Percentiles rank a stretch among this genome's conserved stretches.
Conservation (phyloP, 2,888 invertebrate species). For the Chaetoderma sp. region DNA sequence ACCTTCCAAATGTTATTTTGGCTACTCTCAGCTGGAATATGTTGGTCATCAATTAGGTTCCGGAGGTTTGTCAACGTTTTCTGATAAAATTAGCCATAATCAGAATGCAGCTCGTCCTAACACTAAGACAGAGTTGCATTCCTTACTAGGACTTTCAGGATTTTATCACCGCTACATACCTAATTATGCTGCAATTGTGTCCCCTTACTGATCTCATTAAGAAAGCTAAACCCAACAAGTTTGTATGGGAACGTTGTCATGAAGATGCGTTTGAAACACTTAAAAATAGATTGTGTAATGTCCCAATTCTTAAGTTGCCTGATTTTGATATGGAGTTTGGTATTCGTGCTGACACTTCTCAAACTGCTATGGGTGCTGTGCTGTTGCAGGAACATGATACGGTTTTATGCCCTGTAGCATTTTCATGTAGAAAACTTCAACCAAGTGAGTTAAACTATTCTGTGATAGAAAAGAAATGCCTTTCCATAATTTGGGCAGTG, state of each 20-base stretch:
- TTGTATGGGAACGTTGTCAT: background rate
- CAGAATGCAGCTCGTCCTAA: background rate
- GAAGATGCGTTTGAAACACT: background rate
- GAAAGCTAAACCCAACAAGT: background rate
- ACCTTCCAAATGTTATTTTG: background rate
- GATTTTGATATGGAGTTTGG: too few relatives aligned
- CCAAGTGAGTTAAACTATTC: slow-evolving; percentile 32
- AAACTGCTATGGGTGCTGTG: slow-evolving; percentile 28
- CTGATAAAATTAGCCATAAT: background rate
- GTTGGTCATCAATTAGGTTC: background rate
- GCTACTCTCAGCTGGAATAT: background rate
- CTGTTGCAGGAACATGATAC: too few relatives aligned
- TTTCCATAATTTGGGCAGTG: slow-evolving; percentile 36
- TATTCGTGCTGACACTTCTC: too few relatives aligned
- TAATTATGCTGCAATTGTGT: background rate
- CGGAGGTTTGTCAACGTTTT: background rate
- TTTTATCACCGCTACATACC: slow-evolving; percentile 9
- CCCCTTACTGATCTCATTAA: too few relatives aligned
- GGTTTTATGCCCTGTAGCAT: too few relatives aligned
- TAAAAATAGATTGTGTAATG: background rate
- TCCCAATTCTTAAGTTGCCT: background rate
- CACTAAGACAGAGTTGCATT: background rate
- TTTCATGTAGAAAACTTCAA: too few relatives aligned
- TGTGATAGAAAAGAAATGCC: slow-evolving; percentile 38
- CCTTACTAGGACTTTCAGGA: background rate